Evolutionary conservation across 2,113 vertebrate genomes (phyloP).

Genomic region (Turnix velox): DNA sequence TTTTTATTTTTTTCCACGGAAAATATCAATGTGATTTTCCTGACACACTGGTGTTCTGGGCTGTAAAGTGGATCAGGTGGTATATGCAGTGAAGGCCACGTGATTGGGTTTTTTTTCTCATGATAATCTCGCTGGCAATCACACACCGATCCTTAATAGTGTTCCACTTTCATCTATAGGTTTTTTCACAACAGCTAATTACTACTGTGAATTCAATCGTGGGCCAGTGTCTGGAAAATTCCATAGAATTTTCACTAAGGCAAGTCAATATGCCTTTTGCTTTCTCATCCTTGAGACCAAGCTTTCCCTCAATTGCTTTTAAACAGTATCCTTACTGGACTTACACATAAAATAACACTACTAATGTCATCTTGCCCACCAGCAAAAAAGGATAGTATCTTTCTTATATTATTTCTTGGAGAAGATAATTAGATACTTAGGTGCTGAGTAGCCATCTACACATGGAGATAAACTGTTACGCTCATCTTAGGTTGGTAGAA

Average conservation of each 20-base stretch:
- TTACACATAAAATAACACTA: neutral
- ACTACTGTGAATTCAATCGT: neutral
- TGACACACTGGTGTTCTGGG: neutral
- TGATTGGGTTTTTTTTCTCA: neutral
- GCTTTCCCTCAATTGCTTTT: neutral
- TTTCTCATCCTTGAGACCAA: neutral
- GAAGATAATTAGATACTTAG: neutral
- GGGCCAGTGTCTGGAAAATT: neutral
- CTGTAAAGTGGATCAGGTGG: neutral
- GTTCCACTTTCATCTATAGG: neutral
- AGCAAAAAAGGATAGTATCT: neutral
- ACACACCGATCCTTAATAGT: neutral
- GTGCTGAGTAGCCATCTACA: neutral
- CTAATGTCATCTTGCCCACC: neutral
- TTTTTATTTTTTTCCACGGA: neutral
- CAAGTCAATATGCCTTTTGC: neutral
- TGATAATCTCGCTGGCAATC: neutral
- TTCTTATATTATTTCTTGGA: neutral
- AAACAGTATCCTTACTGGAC: neutral
- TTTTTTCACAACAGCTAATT: neutral
- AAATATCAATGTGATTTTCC: neutral
- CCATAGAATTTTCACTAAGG: neutral
- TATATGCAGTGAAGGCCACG: neutral
- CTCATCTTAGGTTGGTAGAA: neutral
- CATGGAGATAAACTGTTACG: neutral